Evolutionary conservation across 2,797 vertebrate species (phyloP), one percentile per base, ranked within the genome.

Genomic region (Onychomys torridus): DNA sequence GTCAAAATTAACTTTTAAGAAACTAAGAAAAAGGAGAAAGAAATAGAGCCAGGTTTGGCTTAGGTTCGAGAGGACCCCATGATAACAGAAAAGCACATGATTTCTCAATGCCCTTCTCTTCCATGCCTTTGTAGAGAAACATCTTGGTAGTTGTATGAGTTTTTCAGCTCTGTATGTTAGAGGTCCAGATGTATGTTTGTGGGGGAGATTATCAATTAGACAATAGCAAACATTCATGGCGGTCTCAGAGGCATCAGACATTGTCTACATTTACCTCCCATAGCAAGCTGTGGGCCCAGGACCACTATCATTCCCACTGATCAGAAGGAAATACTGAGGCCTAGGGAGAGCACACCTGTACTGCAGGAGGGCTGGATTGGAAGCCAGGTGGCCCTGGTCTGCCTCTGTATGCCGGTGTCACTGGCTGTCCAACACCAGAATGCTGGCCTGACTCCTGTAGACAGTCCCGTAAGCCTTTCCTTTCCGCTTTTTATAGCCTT

Each of bases 381-480:
- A 95, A 82, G 77, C 14, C 82, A 6, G 37, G 6, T 29, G 55
- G 5, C 52, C 34, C 81, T 29, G 40, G 57, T 37, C 67, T 65
- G 61, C 59, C 71, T 86, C 43, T 3, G 1, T 16, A 0, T 10
- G 9, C 84, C 81, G 46, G 12, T 61, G 49, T 76, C 92, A 27
- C 40, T 73, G 59, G 49, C 88, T 61, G 23, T 88, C 76, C 57
- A 16, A 0, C 49, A 84, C 93, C 82, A 96, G 94, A 89, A 97
- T 97, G 89, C 87, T 96, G 93, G 96, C 65, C 95, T 96, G 94
- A 97, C 98, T 97, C 94, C 95, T 96, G 97, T 61, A 83, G 94
- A 91, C 96, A 97, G 65, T 91, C 95, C 96, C 43, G 97, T 93
- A 96, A 96, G 92, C 59, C 82, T 92, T 93, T 87, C 91, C 61